These are phyloP conservation scores for Rhabdomys pumilio DNA, from an alignment of 2,797 vertebrate genomes.

Conservation along the genomic window DNA sequence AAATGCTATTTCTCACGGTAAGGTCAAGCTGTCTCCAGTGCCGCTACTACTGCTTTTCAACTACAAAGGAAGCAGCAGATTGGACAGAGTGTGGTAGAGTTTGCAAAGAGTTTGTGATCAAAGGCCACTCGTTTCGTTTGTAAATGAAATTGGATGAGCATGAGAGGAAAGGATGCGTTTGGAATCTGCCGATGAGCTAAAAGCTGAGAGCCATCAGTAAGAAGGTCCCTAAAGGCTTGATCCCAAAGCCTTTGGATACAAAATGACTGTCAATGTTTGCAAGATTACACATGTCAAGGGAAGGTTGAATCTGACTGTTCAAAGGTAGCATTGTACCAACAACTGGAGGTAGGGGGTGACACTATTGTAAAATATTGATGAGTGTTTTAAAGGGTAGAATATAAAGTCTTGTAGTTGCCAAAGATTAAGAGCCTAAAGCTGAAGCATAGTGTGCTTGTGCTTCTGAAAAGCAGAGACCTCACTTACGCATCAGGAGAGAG, in stretches of 20 bases:
- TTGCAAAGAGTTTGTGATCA: conserved; percentile 72
- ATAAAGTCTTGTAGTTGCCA: conserved; percentile 20
- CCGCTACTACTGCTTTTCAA: conserved; percentile 76
- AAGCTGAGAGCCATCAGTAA: conserved; percentile 60
- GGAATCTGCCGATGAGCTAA: conserved; percentile 74
- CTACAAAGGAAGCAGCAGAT: conserved; percentile 71
- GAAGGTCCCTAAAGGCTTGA: conserved; percentile 47
- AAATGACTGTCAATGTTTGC: conserved; percentile 52
- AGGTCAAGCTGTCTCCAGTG: conserved; percentile 80
- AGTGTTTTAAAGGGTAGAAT: conserved; percentile 52
- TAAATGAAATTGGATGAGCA: conserved; percentile 72
- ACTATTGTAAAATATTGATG: conserved; percentile 61
- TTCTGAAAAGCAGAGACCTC: conserved; percentile 32
- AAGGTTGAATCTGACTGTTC: conserved; percentile 62
- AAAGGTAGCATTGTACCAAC: neutral
- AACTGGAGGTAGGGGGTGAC: neutral
- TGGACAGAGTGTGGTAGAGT: conserved; percentile 46
- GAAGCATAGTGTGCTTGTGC: conserved; percentile 21
- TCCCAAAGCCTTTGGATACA: conserved; percentile 34
- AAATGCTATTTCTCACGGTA: conserved; percentile 85
- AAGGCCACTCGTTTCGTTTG: conserved; percentile 72
- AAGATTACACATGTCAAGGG: conserved; percentile 51
- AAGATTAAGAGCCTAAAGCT: conserved; percentile 64
- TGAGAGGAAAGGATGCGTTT: conserved; percentile 61
- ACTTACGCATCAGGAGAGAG: conserved; percentile 22